A percentile compares a stretch with the other conserved stretches of the same genome.
These are phyloP conservation scores for Tinea semifulvella DNA, from an alignment of 2,888 invertebrate genomes.

Conservation along the genomic window DNA sequence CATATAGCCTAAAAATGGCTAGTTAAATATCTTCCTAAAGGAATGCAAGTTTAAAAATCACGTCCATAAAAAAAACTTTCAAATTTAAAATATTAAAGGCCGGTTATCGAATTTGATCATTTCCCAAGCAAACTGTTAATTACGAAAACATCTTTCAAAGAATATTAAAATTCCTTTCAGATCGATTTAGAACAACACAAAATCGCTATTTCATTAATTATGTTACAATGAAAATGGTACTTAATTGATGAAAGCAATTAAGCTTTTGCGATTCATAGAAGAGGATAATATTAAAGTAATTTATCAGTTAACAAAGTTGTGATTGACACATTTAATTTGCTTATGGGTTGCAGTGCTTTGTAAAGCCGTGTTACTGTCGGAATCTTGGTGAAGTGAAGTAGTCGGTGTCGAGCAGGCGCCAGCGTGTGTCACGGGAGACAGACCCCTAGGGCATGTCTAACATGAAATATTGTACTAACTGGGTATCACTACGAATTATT, in stretches of 20 bases:
- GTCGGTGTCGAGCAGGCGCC: constrained; percentile 28
- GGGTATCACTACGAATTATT: too few relatives aligned
- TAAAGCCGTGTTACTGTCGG: not conserved
- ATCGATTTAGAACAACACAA: constrained; percentile 16
- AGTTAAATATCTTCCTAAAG: too few relatives aligned
- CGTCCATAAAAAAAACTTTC: too few relatives aligned
- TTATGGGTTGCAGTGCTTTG: constrained; percentile 19
- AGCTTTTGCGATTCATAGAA: constrained; percentile 52
- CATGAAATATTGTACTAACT: not conserved
- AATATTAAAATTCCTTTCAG: constrained; percentile 12
- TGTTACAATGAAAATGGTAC: constrained; percentile 42
- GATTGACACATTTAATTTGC: constrained; percentile 61
- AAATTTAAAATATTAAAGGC: not conserved
- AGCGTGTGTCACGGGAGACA: constrained; percentile 10
- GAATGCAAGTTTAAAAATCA: too few relatives aligned
- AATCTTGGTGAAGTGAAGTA: constrained; percentile 18
- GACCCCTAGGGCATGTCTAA: constrained; percentile 6
- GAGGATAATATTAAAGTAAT: constrained; percentile 49
- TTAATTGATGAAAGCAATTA: constrained; percentile 52
- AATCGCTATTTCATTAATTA: constrained; percentile 24
- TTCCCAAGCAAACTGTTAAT: constrained; percentile 4
- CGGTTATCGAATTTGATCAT: not conserved
- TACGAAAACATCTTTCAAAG: constrained; percentile 7
- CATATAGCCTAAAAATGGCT: too few relatives aligned
- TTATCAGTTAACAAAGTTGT: constrained; percentile 42